Evolutionary conservation across 1,140 invertebrate species (phyloP), one percentile per base, ranked within the genome.

Genomic region (Goniozus legneri): DNA sequence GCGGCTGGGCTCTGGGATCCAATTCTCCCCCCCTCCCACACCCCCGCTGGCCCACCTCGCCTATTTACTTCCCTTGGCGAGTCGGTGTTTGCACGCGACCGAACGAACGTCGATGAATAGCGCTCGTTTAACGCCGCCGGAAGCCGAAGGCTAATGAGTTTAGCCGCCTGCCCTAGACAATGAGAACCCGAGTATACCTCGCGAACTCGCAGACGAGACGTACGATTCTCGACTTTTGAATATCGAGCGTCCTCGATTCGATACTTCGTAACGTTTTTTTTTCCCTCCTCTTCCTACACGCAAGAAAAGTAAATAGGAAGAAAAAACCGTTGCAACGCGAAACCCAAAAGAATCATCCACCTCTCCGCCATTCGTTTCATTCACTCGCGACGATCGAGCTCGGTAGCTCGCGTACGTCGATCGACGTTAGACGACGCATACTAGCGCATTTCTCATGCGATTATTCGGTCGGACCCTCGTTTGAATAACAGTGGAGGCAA

Each of bases 361-460:
- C 32, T n/a, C 16, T 19, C 19, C 19, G 3, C 33, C 22, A 14
- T 36, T 16, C 46, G 48, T 42, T 38, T 51, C 50, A 41, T 44
- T 52, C 45, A 53, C 47, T 42, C 33, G 38, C 21, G 48, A 52
- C 44, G 32, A 55, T 57, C 61, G 61, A 63, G 55, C n/a, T 19
- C 30, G 21, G 48, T 19, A 55, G 50, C 35, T 34, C 34, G 16
- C 36, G 36, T 18, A 35, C 21, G 51, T 62, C 56, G 63, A 56
- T 58, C 52, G 62, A 61, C 61, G 67, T 71, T 75, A 69, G 64
- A 75, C 73, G n/a, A 64, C 68, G 68, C 67, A 67, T 72, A 71
- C 60, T 63, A 14, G 32, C 32, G 7, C 14, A 3, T 6, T 33
- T 10, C 14, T 33, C 4, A 18, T 24, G 20, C 44, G 46, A 51